These are phyloP conservation scores for Falco rusticolus DNA, from an alignment of 2,797 vertebrate genomes.

Conservation along the genomic window DNA sequence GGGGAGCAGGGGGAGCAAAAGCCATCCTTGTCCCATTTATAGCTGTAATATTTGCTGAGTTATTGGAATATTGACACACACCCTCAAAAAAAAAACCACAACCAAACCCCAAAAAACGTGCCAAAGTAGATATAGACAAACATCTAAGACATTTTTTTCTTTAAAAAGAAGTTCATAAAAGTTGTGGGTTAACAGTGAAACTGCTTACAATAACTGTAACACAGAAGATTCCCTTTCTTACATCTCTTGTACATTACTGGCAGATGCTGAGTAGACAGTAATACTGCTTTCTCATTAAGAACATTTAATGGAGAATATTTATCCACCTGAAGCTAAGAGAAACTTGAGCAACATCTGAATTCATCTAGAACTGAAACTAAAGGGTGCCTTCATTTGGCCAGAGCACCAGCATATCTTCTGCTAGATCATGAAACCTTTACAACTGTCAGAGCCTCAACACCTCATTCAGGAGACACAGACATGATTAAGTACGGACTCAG, in stretches of 20 bases:
- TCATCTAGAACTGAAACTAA: background rate
- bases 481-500: background rate
- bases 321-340: background rate
- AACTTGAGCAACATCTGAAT: background rate
- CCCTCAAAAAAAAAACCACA: background rate
- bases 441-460: constrained; percentile 23
- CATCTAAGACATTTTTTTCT: background rate
- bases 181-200: background rate
- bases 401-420: background rate
- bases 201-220: background rate
- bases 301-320: background rate
- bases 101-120: background rate
- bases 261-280: background rate
- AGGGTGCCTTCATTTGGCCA: background rate
- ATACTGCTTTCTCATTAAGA: background rate
- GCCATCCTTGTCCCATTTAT: background rate
- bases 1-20: accelerated
- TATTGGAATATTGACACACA: background rate
- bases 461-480: background rate
- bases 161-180: background rate
- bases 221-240: background rate
- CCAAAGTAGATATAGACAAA: background rate
- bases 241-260: background rate
- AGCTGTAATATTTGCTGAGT: background rate
- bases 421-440: constrained; percentile 37